Conservation (phyloP, 2,113 vertebrate genomes). For the Cairina moschata region DNA sequence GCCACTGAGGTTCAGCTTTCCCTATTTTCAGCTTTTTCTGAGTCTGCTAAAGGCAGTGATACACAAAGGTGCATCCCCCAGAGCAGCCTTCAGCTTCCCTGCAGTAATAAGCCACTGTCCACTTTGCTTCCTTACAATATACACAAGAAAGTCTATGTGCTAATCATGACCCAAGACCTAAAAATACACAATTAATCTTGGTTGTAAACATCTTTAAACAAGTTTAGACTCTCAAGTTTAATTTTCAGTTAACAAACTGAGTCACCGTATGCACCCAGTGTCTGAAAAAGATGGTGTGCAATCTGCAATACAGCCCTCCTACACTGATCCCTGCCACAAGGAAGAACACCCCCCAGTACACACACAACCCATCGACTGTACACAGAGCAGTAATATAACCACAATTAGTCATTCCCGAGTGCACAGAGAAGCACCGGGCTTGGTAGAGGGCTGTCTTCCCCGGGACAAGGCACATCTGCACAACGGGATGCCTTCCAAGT, state of each 20-base stretch:
- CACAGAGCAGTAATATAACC: background rate
- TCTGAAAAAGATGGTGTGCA: fast-evolving
- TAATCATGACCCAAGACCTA: background rate
- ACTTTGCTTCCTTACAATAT: background rate
- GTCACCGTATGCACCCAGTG: background rate
- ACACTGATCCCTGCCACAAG: background rate
- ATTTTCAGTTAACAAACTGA: background rate
- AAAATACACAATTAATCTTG: background rate
- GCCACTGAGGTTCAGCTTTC: background rate
- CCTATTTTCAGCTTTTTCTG: background rate
- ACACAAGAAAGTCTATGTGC: no score
- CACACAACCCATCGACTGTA: background rate
- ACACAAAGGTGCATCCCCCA: background rate
- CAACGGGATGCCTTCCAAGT: background rate
- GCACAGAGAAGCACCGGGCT: background rate
- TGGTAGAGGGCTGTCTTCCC: background rate
- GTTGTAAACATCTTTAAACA: background rate
- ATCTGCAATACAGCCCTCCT: background rate
- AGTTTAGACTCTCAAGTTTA: background rate
- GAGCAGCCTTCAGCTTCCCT: background rate
- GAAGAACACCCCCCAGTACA: no score
- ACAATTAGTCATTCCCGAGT: background rate
- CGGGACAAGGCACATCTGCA: background rate
- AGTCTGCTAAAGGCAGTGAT: background rate
- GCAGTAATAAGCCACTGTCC: background rate